Base-by-base conservation (phyloP, 2,113 vertebrate species). In the Menidia beryllina region DNA sequence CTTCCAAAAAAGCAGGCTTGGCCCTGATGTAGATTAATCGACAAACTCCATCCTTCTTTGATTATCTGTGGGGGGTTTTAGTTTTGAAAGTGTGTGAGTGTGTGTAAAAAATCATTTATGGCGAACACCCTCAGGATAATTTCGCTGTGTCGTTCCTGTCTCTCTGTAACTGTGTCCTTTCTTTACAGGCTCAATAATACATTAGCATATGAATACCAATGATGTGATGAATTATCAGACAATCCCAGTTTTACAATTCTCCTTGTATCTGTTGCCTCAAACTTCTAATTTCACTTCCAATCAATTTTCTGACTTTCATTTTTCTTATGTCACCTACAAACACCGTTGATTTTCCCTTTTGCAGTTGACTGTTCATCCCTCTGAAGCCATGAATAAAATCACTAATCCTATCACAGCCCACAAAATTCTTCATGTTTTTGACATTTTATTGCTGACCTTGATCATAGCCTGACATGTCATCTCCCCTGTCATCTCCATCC, bases 391-490 rank as follows among this genome's bases (percentile, higher is more conserved):
- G 58, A 86, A 73, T 62, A 79, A 59, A 78, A 80, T 55, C 48
- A 21, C 7, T 45, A 79, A 89, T 83, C 69, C 59, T 69, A 66
- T 77, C 74, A 52, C 60, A 45, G 34, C 81, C 55, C 8, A 21
- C 62, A 77, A 9, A 68, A 56, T 64, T 78, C 64, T 27, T 60
- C 26, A 54, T 86, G 25, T 59, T 81, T 71, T 62, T 45, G 66
- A 68, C 69, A 66, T 79, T 80, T 83, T 63, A 73, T 52, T 65
- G 5, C 38, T 59, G 83, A 84, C 77, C 72, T 87, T 87, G 81
- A 87, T 91, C 84, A 76, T 74, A 83, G 69, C 21, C 47, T 25
- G 51, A 58, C 72, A 52, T 83, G 79, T 86, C 81, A 77, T 84
- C 72, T 70, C 66, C 21, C 34, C 79, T 71, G 69, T 82, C 84